Conservation (phyloP, 2,888 invertebrate species). For the Drosophila colorata region DNA sequence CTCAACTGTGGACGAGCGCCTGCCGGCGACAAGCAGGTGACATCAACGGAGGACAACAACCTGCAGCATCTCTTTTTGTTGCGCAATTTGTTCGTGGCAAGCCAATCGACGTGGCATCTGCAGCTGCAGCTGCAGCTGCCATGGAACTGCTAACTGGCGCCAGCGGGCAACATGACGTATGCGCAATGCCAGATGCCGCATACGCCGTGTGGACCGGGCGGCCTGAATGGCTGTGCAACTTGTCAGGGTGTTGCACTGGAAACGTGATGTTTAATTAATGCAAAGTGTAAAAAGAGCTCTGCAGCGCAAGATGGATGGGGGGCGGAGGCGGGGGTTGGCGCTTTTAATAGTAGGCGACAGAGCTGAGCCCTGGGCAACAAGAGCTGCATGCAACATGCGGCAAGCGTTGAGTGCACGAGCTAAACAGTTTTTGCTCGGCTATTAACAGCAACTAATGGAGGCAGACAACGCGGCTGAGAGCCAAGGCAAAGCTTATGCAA, state of each 20-base stretch:
- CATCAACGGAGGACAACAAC: slow-evolving; percentile 69
- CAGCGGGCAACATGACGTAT: slow-evolving; percentile 43
- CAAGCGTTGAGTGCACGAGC: slow-evolving; percentile 56
- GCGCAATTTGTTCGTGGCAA: slow-evolving; percentile 65
- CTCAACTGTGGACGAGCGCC: slow-evolving; percentile 17
- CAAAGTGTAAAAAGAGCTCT: slow-evolving; percentile 56
- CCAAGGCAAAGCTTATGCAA: slow-evolving; percentile 62
- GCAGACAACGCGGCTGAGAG: slow-evolving; percentile 41
- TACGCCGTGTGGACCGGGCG: slow-evolving; percentile 31
- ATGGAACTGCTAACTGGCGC: slow-evolving; percentile 9
- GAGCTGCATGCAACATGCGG: slow-evolving; percentile 28
- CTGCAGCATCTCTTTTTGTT: slow-evolving; percentile 51
- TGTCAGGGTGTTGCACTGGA: slow-evolving; percentile 79
- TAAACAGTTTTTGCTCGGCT: slow-evolving; percentile 72
- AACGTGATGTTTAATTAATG: slow-evolving; percentile 83
- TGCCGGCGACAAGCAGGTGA: slow-evolving; percentile 40
- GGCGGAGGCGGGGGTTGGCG: not conserved
- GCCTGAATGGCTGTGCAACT: slow-evolving; percentile 61
- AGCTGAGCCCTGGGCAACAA: slow-evolving; percentile 32
- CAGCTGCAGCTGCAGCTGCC: slow-evolving; percentile 8
- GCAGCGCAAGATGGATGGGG: not conserved
- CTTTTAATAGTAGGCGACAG: slow-evolving; percentile 22
- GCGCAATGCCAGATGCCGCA: slow-evolving; percentile 51
- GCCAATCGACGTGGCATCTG: slow-evolving; percentile 57
- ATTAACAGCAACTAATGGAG: slow-evolving; percentile 73